Percentiles rank a stretch among this genome's conserved stretches.
Conservation (phyloP, 2,888 invertebrate genomes). For the Drosophila mimica region DNA sequence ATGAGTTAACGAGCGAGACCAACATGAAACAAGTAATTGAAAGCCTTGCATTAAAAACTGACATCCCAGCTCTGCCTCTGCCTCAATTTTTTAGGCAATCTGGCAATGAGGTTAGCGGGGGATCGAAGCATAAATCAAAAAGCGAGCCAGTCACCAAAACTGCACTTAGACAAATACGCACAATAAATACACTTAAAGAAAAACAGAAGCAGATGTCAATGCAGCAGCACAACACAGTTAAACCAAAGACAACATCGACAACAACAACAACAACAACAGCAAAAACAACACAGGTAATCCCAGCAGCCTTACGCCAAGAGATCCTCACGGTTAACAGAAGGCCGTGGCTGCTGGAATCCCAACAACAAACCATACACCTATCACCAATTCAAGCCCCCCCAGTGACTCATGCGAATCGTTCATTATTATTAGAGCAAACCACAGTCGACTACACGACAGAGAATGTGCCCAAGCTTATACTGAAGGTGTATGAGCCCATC, state of each 20-base stretch:
- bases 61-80: slow-evolving; percentile 17
- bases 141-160: slow-evolving; percentile 9
- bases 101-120: slow-evolving; percentile 30
- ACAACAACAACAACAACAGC: slow-evolving; percentile 16
- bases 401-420: slow-evolving; percentile 74
- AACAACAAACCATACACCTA: slow-evolving; percentile 58
- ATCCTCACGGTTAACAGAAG: slow-evolving; percentile 55
- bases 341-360: slow-evolving; percentile 61
- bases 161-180: slow-evolving; percentile 21
- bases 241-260: slow-evolving; percentile 3
- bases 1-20: slow-evolving; percentile 57
- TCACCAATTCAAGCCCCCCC: slow-evolving; percentile 56
- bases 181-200: slow-evolving; percentile 16
- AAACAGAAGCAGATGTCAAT: background rate
- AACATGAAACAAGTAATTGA: slow-evolving; percentile 28
- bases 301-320: slow-evolving; percentile 33
- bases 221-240: slow-evolving; percentile 14
- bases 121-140: slow-evolving; percentile 37
- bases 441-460: slow-evolving; percentile 35
- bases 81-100: slow-evolving; percentile 38
- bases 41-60: slow-evolving; percentile 29
- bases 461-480: slow-evolving; percentile 74
- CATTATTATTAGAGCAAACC: slow-evolving; percentile 45
- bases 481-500: slow-evolving; percentile 75
- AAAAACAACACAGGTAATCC: slow-evolving; percentile 17